Conservation (phyloP, 2,113 vertebrate genomes). For the Triplophysa tibetana region DNA sequence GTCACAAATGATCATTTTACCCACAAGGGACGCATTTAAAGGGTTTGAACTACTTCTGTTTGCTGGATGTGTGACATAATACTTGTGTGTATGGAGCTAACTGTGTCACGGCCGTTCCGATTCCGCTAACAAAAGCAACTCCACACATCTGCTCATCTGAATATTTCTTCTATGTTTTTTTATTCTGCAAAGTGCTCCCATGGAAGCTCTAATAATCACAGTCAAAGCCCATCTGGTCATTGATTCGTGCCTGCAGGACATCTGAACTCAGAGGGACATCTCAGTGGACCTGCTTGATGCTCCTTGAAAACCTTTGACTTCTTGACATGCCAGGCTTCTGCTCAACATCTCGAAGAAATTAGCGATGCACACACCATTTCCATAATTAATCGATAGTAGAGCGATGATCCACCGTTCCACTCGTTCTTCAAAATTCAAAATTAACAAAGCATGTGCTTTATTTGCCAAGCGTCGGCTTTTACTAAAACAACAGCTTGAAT, state of each 20-base stretch:
- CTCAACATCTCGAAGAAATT: slow-evolving; percentile 13
- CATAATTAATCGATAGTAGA: slow-evolving; percentile 52
- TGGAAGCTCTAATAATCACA: slow-evolving; percentile 68
- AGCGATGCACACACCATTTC: slow-evolving; percentile 65
- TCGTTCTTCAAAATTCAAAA: slow-evolving; percentile 4
- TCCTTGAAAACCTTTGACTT: slow-evolving; percentile 68
- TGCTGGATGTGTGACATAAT: slow-evolving; percentile 38
- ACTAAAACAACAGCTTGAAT: slow-evolving; percentile 28
- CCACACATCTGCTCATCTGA: slow-evolving; percentile 56
- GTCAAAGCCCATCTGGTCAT: slow-evolving; percentile 68
- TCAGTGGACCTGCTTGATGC: slow-evolving; percentile 67
- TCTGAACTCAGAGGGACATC: slow-evolving; percentile 64
- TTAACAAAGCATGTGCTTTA: neutral
- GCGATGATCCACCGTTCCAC: neutral
- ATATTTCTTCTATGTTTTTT: slow-evolving; percentile 56
- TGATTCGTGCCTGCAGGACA: slow-evolving; percentile 69
- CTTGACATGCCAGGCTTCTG: slow-evolving; percentile 71
- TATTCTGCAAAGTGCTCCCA: neutral
- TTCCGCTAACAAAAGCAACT: neutral
- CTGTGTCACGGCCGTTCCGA: neutral
- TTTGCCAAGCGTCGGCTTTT: slow-evolving; percentile 1
- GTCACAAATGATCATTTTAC: slow-evolving; percentile 95
- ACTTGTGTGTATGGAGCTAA: neutral
- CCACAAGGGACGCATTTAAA: slow-evolving; percentile 72
- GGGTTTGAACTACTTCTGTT: slow-evolving; percentile 63